Conservation (phyloP, 1,140 invertebrate genomes). For the Steinernema feltiae region DNA sequence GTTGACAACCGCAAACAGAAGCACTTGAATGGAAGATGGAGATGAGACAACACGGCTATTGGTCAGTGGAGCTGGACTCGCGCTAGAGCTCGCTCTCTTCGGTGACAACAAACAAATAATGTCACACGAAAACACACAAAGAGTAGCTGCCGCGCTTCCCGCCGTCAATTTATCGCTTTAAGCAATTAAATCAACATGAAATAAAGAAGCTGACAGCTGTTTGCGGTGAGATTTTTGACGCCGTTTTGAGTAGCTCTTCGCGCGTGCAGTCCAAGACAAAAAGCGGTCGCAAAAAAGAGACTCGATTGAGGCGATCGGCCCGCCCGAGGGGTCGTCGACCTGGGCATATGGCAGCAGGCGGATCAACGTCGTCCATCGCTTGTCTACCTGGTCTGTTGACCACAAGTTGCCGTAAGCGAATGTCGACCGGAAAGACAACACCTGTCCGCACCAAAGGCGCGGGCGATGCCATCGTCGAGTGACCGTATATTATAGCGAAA, state of each 20-base stretch:
- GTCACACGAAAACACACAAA: not conserved
- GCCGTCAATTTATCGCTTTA: not conserved
- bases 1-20: slow-evolving; percentile 7
- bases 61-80: not conserved
- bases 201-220: not conserved
- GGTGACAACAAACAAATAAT: slow-evolving; percentile 9
- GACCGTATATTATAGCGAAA: not conserved
- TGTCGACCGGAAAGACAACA: slow-evolving; percentile 3
- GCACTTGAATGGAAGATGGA: slow-evolving; percentile 2
- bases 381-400: slow-evolving; percentile 10
- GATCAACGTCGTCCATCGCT: not conserved
- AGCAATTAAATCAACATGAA: slow-evolving; percentile 8
- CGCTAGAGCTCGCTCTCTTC: not conserved
- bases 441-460: too few relatives aligned
- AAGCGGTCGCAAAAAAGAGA: not conserved
- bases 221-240: not conserved
- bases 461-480: too few relatives aligned
- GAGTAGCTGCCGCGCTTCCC: not conserved
- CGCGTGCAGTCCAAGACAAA: not conserved
- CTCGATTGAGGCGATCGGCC: not conserved
- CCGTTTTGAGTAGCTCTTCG: not conserved
- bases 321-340: not conserved
- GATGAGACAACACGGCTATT: slow-evolving; percentile 9
- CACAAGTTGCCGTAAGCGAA: not conserved
- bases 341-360: not conserved